Conservation (phyloP, 2,113 vertebrate species). For the Siphamia tubifer region DNA sequence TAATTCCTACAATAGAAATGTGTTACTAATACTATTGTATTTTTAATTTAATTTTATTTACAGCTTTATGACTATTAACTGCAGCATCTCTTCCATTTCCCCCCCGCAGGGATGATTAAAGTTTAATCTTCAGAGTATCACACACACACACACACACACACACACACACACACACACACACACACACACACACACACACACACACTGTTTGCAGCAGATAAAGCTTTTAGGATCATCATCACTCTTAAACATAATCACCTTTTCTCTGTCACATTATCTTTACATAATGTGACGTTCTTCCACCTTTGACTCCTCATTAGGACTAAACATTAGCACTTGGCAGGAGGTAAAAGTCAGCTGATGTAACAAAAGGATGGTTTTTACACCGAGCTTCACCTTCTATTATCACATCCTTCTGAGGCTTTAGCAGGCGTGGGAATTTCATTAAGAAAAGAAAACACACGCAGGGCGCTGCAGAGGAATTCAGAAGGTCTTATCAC, state of each 20-base stretch:
- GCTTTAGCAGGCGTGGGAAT: slow-evolving; percentile 8
- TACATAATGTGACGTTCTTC: slow-evolving; percentile 62
- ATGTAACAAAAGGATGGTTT: slow-evolving; percentile 38
- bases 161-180: too few species aligned
- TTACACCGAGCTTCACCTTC: slow-evolving; percentile 40
- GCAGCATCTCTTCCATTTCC: slow-evolving; percentile 15
- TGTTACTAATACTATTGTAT: slow-evolving; percentile 3
- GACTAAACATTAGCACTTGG: slow-evolving; percentile 47
- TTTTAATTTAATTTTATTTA: slow-evolving; percentile 18
- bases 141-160: too few species aligned
- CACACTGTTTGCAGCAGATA: slow-evolving; percentile 33
- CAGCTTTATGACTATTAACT: slow-evolving; percentile 14
- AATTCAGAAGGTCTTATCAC: slow-evolving; percentile 1
- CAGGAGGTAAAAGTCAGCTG: slow-evolving; percentile 31
- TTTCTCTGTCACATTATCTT: slow-evolving; percentile 59
- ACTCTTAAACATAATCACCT: slow-evolving; percentile 50
- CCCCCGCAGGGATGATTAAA: slow-evolving; percentile 57
- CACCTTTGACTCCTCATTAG: slow-evolving; percentile 62
- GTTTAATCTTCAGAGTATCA: slow-evolving; percentile 62
- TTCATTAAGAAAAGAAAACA: neutral
- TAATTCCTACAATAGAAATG: neutral
- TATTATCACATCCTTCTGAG: slow-evolving; percentile 22
- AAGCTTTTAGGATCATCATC: slow-evolving; percentile 53
- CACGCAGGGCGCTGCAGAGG: neutral
- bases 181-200: too few species aligned